Percentiles rank a stretch among this genome's conserved stretches.
Evolutionary conservation across 2,113 vertebrate species (phyloP).

Genomic region (Dinomys branickii): DNA sequence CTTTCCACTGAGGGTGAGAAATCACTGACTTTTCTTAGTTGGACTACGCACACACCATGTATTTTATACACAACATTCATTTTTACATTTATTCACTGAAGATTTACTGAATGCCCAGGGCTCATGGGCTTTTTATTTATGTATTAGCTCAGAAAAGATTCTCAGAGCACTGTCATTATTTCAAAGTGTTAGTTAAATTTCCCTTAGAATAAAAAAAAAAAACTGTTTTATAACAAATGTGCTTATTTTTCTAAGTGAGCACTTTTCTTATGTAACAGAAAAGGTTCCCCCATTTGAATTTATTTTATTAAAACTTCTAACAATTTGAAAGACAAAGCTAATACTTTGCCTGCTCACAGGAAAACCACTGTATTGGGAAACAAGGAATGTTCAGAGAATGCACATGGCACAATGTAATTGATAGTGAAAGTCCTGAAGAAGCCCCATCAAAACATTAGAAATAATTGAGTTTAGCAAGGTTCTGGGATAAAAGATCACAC

Average conservation of each 20-base stretch:
- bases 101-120: slow-evolving; percentile 2
- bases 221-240: slow-evolving; percentile 5
- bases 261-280: neutral
- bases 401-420: neutral
- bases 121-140: neutral
- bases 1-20: neutral
- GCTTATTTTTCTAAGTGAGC: slow-evolving; percentile 18
- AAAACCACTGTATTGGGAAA: neutral
- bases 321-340: neutral
- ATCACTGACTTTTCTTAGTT: neutral
- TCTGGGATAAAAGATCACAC: neutral
- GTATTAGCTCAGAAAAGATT: slow-evolving; percentile 3
- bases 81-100: slow-evolving; percentile 43
- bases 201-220: neutral
- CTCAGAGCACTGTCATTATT: neutral
- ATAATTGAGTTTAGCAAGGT: neutral
- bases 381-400: slow-evolving; percentile 8
- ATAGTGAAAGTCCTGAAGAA: neutral
- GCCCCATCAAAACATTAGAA: neutral
- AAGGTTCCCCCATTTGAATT: neutral
- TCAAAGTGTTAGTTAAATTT: neutral
- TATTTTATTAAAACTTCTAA: slow-evolving; percentile 17
- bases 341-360: neutral
- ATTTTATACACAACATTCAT: slow-evolving; percentile 4
- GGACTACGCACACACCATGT: neutral